Evolutionary conservation across 2,797 vertebrate genomes (phyloP).

Genomic region (Fistularia tabacaria): DNA sequence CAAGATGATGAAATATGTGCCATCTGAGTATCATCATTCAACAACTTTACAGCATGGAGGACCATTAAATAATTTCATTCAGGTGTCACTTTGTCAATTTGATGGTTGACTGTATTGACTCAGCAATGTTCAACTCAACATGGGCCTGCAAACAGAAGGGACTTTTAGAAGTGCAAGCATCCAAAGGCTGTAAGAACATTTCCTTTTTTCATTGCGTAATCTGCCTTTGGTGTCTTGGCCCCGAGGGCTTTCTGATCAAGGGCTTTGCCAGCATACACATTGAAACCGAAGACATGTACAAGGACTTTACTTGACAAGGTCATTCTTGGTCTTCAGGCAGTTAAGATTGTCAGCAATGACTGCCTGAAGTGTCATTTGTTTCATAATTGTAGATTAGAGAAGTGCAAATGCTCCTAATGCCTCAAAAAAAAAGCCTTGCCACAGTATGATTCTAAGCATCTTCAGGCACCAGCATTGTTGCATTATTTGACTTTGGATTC

Average conservation of each 20-base stretch:
- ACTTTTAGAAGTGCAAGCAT: slow-evolving; percentile 6
- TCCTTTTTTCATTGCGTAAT: slow-evolving; percentile 25
- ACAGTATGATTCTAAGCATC: too few species aligned
- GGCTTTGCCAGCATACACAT: slow-evolving; percentile 3
- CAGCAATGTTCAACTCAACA: slow-evolving; percentile 12
- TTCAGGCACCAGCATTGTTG: too few species aligned
- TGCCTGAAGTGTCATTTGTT: slow-evolving; percentile 6
- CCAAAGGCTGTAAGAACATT: slow-evolving; percentile 18
- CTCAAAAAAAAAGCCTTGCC: too few species aligned
- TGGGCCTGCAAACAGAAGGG: slow-evolving; percentile 7
- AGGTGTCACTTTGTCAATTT: slow-evolving; percentile 52
- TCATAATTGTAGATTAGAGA: slow-evolving; percentile 1
- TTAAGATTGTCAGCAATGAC: slow-evolving; percentile 11
- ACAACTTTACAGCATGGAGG: slow-evolving; percentile 14
- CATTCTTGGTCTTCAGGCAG: slow-evolving; percentile 18
- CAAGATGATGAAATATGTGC: slow-evolving; percentile 10
- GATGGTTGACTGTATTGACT: slow-evolving; percentile 47
- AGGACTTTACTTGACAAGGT: slow-evolving; percentile 22
- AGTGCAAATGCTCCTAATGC: slow-evolving; percentile 1
- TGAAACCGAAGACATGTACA: slow-evolving; percentile 22
- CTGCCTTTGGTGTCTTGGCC: slow-evolving; percentile 15
- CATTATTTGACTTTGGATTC: too few species aligned
- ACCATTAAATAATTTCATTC: slow-evolving; percentile 28
- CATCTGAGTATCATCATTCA: slow-evolving; percentile 21
- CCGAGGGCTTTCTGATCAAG: slow-evolving; percentile 24